Percentiles rank a stretch among this genome's conserved stretches.
These are phyloP conservation scores for Zaprionus ghesquierei DNA, from an alignment of 1,140 invertebrate genomes.

Conservation along the genomic window DNA sequence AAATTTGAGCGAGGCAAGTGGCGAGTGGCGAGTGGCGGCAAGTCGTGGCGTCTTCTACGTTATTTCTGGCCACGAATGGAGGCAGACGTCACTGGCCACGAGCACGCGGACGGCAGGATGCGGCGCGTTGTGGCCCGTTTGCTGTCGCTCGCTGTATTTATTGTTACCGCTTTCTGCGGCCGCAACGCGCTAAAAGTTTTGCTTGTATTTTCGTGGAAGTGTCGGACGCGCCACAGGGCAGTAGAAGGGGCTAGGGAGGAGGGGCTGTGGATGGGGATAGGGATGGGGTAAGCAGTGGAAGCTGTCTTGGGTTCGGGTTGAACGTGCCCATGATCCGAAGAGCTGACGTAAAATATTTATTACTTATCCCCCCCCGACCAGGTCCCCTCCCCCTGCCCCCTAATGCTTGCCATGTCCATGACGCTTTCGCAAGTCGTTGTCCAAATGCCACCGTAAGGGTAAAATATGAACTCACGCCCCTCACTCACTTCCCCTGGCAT, in stretches of 20 bases:
- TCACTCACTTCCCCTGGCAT: neutral
- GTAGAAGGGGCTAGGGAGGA: no score
- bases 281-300: no score
- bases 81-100: conserved; percentile 47
- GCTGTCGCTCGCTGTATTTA: conserved; percentile 48
- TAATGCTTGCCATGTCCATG: conserved; percentile 26
- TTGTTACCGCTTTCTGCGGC: conserved; percentile 70
- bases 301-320: conserved; percentile 13
- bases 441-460: conserved; percentile 39
- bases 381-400: neutral
- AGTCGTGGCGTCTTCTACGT: conserved; percentile 18
- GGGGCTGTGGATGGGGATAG: no score
- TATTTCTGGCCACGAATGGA: conserved; percentile 52
- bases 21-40: conserved; percentile 16
- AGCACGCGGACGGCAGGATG: conserved; percentile 39
- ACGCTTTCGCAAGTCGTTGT: conserved; percentile 3
- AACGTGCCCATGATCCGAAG: conserved; percentile 40
- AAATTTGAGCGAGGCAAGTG: conserved; percentile 37
- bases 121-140: conserved; percentile 16
- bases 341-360: conserved; percentile 68
- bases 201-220: conserved; percentile 36
- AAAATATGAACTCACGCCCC: conserved; percentile 49
- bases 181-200: conserved; percentile 63
- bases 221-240: neutral
- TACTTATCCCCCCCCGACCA: conserved; percentile 53